Evolutionary conservation across 1,140 invertebrate species (phyloP), one percentile per base, ranked within the genome.

Genomic region (Macrosteles quadrilineatus): DNA sequence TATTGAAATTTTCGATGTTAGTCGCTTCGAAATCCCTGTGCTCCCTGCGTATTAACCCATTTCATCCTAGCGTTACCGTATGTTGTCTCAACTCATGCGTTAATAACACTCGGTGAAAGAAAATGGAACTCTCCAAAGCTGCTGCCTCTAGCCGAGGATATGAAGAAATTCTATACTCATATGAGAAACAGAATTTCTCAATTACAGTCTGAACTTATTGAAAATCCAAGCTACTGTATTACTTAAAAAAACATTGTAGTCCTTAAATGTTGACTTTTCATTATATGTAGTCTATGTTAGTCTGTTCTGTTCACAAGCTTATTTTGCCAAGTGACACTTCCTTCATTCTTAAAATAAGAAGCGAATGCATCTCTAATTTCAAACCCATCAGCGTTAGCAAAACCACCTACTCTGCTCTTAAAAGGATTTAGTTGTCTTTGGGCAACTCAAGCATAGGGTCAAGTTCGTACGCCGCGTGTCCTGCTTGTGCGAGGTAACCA

Each of bases 371-470:
- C 27, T 23, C 57, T 25, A 6, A 62, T 31, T 27, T 9, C 27
- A 11, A 25, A 31, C 4, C 57, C 67, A 25, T 69, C 17, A 59
- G 21, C 19, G 31, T 72, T 29, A 14, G 25, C 43, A 59, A 71
- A 72, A 27, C 70, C 72, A 67, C 64, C 72, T 17, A 29, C 32
- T 50, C 23, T 30, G 17, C 25, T n/a, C n/a, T 25, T 47, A 72
- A 32, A 68, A 23, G 23, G 63, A 67, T 73, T 31, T 67, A 23
- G 55, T 73, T 73, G 3, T 72, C 47, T 36, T 19, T 50, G n/a
- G 69, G 43, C 29, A 31, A 17, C 4, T 62, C 57, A 6, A 6
- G 2, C 27, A 23, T 27, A 6, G 57, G 57, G 57, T 62, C 57
- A 9, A 25, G 29, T 31, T 62, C 57, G 11, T 62, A 62, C 4